Evolutionary conservation across 2,797 vertebrate genomes (phyloP), one percentile per base, ranked within the genome.

Genomic region (Danio choprae): DNA sequence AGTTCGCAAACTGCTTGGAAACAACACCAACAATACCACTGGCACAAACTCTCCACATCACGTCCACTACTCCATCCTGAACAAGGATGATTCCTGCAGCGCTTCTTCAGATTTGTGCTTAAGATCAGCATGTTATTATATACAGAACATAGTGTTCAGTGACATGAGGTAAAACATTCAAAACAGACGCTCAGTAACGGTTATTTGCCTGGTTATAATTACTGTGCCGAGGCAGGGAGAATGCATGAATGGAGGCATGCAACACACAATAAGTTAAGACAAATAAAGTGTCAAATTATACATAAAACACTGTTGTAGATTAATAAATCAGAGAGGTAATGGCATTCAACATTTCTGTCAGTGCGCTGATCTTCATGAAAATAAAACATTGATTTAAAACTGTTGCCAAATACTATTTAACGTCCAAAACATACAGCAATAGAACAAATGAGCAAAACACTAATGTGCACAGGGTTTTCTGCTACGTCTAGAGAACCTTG

Each of bases 191-290:
- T 43, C 63, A 71, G 62, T 79, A 69, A 81, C 44, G 43, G 36
- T 72, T 77, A 64, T 56, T 50, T 78, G 36, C 7, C 51, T 77
- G 67, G 64, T 71, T 41, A 79, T 72, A 71, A 79, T 71, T 29
- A 67, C 40, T 62, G 56, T 38, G 22, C 44, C 29, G 76, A 79
- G 74, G 36, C 60, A 69, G 78, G 68, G 22, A 41, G 53, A 82
- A 46, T 78, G 53, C 65, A 80, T 83, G 69, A 88, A 79, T 50
- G 70, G 81, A 84, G 86, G 86, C 93, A 94, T 92, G 92, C 92
- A 92, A 87, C 78, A 81, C 48, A 56, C 64, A 86, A 70, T 59
- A 58, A 51, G 4, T 60, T 16, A 67, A 63, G 48, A 79, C 46
- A 41, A 60, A 44, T 58, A 73, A 56, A 81, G 48, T 77, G 69